phyloP scores from a whole-genome alignment of 2,888 invertebrate species.

The Diarsia dahlii region DNA sequence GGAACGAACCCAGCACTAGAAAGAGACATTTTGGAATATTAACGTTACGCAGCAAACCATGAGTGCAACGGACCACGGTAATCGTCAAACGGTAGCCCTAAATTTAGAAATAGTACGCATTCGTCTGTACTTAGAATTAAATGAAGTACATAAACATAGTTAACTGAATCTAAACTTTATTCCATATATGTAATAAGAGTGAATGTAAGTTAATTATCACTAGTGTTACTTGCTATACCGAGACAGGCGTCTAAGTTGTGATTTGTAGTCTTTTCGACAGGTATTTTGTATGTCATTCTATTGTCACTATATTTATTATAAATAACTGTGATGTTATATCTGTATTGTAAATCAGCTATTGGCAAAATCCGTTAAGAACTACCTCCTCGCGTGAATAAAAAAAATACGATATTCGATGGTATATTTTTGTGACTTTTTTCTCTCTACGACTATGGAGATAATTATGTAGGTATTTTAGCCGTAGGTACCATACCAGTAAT shows the following conservation, averaged over 20 bases:
- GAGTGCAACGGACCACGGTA: constrained; percentile 70
- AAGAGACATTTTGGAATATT: constrained; percentile 39
- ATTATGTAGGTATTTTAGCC: constrained; percentile 60
- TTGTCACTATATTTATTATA: constrained; percentile 78
- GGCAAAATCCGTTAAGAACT: constrained; percentile 77
- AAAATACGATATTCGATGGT: constrained; percentile 66
- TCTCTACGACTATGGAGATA: constrained; percentile 62
- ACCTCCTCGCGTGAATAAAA: constrained; percentile 78
- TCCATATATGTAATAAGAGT: constrained; percentile 85
- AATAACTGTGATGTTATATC: constrained; percentile 83
- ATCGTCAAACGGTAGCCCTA: constrained; percentile 67
- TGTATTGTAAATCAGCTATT: constrained; percentile 78
- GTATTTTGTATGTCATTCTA: constrained; percentile 81
- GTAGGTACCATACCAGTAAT: constrained; percentile 50
- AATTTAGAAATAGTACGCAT: constrained; percentile 74
- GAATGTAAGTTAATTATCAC: constrained; percentile 85
- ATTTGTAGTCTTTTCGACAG: constrained; percentile 87
- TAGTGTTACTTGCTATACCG: constrained; percentile 80
- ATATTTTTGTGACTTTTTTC: constrained; percentile 66
- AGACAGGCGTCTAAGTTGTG: constrained; percentile 86
- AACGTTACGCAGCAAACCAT: constrained; percentile 47
- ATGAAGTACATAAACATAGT: constrained; percentile 87
- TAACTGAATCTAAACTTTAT: constrained; percentile 86
- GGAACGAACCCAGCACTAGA: constrained; percentile 45
- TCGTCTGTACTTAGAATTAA: constrained; percentile 82